Base-by-base conservation (phyloP, 2,888 invertebrate genomes). In the Pyrgus malvae region DNA sequence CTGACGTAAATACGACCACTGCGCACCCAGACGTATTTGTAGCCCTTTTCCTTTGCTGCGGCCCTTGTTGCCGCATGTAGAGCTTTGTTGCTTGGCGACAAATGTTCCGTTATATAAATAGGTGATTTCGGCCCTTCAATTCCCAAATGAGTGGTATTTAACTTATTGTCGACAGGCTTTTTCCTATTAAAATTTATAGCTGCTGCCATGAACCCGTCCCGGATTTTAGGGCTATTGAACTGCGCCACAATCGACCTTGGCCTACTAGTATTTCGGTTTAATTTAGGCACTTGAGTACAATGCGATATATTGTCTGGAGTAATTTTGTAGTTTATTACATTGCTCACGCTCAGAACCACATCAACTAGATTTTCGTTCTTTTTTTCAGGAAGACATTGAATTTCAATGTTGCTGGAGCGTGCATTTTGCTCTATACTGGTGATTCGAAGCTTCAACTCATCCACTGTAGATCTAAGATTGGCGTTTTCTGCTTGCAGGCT, bases 121-220 rank as follows among this genome's bases (percentile, higher is more conserved):
- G 25, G 25, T 8, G 25, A 5, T 21, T 31, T 53, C 0, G 50
- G 49, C 8, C 62, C 62, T 11, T 50, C 51, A 1, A 63, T 14
- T 12, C 62, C 64, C 1, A 60, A 19, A 8, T 59, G 62, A 19
- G 44, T 44, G 4, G 59, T 57, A 11, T 63, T 60, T 2, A 63
- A 29, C 29, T 60, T 65, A 1, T 62, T 55, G 1, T 38, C 38
- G 0, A 33, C 9, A 17, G 46, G 45, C 38, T 33, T 35, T 9
- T 38, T 35, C 14, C 50, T 58, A 14, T 62, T 62, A 14, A 46
- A 62, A 31, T 48, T 48, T 8, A 53, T 17, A 9, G 50, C 46
- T 1, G 57, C 51, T 12, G 59, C 61, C 21, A 46, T n/a, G 19
- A 35, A 46, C 3, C 35, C 3, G 8, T 46, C 14, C 9, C 46